These are phyloP conservation scores for Adineta ricciae DNA, from an alignment of 2,888 invertebrate genomes.

Conservation along the genomic window DNA sequence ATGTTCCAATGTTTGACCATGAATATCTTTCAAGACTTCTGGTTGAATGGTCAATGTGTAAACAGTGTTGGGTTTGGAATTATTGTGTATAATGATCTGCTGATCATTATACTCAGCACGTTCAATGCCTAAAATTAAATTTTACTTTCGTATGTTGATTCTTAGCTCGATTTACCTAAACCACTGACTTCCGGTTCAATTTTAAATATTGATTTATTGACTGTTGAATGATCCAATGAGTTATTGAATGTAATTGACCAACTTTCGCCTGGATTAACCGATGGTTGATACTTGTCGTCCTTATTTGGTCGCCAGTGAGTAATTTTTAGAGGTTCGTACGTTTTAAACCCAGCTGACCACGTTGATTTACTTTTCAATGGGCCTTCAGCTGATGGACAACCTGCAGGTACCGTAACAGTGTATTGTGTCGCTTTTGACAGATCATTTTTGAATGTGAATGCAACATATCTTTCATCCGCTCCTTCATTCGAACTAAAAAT, in stretches of 20 bases:
- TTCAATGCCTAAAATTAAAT: neutral
- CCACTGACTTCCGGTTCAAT: neutral
- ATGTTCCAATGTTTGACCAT: constrained; percentile 9
- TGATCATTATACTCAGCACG: neutral
- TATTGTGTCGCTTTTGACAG: constrained; percentile 4
- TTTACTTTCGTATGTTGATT: too few species aligned
- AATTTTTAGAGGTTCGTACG: neutral
- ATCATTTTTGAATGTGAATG: constrained; percentile 17
- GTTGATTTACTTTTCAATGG: neutral
- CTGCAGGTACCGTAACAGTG: neutral
- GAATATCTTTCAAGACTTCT: neutral
- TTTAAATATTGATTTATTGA: constrained; percentile 13
- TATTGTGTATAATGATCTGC: constrained; percentile 7
- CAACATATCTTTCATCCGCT: constrained; percentile 5
- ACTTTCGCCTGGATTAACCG: neutral
- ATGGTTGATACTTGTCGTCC: too few species aligned
- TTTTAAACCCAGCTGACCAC: neutral
- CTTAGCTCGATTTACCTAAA: neutral
- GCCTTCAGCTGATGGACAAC: constrained; percentile 1
- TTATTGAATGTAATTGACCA: constrained; percentile 16
- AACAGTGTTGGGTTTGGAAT: constrained; percentile 2
- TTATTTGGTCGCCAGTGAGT: neutral
- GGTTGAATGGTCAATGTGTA: neutral
- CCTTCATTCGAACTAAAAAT: neutral
- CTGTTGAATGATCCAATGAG: constrained; percentile 10